phyloP scores from a whole-genome alignment of 2,888 invertebrate species.

The Macaria liturata region DNA sequence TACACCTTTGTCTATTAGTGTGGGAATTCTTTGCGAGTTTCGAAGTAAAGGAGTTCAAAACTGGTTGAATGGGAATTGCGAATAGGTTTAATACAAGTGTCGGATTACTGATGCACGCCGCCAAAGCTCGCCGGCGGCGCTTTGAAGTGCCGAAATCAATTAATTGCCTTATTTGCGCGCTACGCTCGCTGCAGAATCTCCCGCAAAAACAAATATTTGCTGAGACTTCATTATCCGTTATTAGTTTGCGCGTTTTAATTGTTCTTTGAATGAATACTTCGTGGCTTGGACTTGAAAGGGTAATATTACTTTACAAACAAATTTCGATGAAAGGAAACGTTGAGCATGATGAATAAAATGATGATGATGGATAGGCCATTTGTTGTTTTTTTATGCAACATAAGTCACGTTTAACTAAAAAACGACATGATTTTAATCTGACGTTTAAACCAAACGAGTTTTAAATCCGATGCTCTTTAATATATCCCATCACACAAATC shows the following conservation, averaged over 20 bases:
- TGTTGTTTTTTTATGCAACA: too few species aligned
- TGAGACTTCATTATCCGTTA: conserved; percentile 76
- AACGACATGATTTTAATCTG: too few species aligned
- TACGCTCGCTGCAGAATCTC: conserved; percentile 68
- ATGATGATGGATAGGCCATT: too few species aligned
- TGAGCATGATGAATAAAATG: too few species aligned
- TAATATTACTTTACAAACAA: too few species aligned
- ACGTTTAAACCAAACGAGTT: too few species aligned
- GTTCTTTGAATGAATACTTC: conserved; percentile 30
- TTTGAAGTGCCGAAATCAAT: conserved; percentile 82
- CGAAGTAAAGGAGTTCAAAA: conserved; percentile 38
- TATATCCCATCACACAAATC: too few species aligned
- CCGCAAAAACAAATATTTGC: conserved; percentile 81
- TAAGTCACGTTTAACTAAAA: too few species aligned
- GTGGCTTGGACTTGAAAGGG: background rate
- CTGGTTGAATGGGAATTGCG: conserved; percentile 35
- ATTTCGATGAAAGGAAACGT: too few species aligned
- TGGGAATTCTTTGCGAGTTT: conserved; percentile 56
- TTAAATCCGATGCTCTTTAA: too few species aligned
- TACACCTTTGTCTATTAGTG: conserved; percentile 45
- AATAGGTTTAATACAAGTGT: conserved; percentile 62
- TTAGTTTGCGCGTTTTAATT: conserved; percentile 69
- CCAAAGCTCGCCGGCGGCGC: conserved; percentile 73
- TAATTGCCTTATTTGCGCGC: conserved; percentile 80
- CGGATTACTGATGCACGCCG: conserved; percentile 67